These are phyloP conservation scores for Reticulitermes lucifugus DNA, from an alignment of 2,888 invertebrate genomes.

Conservation along the genomic window DNA sequence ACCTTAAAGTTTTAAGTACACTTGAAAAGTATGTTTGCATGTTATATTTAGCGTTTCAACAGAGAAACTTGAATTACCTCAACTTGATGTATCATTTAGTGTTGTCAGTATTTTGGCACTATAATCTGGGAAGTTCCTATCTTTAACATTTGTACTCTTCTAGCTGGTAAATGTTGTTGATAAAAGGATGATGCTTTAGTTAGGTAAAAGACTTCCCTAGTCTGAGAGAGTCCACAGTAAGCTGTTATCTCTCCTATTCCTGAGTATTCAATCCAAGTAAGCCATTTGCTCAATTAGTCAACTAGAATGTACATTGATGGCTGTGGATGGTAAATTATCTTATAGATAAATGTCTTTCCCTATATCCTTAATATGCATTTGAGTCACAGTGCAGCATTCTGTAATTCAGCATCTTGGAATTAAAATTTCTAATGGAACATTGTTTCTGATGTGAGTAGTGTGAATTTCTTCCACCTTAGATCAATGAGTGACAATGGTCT, in stretches of 20 bases:
- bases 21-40: background rate
- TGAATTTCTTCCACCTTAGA: background rate
- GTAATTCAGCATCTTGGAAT: constrained; percentile 4
- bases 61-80: constrained; percentile 5
- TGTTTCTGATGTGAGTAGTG: background rate
- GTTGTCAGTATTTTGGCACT: background rate
- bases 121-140: constrained; percentile 2
- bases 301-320: constrained; percentile 25
- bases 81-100: background rate
- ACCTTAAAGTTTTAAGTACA: constrained; percentile 19
- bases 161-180: constrained; percentile 23
- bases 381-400: background rate
- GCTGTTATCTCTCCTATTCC: background rate
- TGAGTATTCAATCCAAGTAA: constrained; percentile 25
- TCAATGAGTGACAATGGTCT: background rate
- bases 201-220: background rate
- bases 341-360: constrained; percentile 18
- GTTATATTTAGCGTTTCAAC: background rate
- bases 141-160: constrained; percentile 5
- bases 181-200: constrained; percentile 7
- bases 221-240: background rate
- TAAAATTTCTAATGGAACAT: background rate
- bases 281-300: constrained; percentile 39
- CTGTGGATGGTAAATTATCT: constrained; percentile 27
- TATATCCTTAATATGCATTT: background rate